These are phyloP conservation scores for Tipula vernalis DNA, from an alignment of 2,888 invertebrate genomes.

Conservation along the genomic window DNA sequence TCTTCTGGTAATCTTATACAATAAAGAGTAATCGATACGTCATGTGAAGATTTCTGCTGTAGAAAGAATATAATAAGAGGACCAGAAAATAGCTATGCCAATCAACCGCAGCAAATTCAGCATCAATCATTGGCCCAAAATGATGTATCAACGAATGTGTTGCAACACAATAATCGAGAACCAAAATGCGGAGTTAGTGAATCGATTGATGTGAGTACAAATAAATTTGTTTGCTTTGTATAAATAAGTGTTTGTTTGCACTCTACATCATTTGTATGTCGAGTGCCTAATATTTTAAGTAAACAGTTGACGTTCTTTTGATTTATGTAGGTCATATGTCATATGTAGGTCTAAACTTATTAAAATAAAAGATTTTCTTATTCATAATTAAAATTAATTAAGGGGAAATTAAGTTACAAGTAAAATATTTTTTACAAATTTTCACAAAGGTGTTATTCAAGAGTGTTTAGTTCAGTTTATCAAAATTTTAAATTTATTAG, in stretches of 20 bases:
- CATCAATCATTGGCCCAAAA: background rate
- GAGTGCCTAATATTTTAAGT: background rate
- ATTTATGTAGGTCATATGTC: no score
- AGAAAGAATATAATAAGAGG: background rate
- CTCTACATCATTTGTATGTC: background rate
- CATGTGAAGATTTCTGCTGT: conserved; percentile 8
- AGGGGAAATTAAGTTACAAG: no score
- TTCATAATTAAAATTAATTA: no score
- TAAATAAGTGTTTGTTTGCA: background rate
- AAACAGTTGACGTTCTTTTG: no score
- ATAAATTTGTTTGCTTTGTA: background rate
- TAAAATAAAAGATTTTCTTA: no score
- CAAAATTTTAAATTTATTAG: no score
- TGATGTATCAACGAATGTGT: background rate
- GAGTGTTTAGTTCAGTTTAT: no score
- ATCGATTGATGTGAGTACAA: background rate
- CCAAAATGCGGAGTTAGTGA: background rate
- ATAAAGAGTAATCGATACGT: conserved; percentile 7
- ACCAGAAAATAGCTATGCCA: background rate
- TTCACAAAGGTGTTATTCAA: no score
- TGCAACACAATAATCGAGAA: background rate
- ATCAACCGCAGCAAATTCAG: background rate
- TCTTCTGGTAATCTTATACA: background rate
- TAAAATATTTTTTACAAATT: no score
- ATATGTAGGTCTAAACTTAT: no score